These are phyloP conservation scores for Ciconia stormi DNA, from an alignment of 2,113 vertebrate species.

Conservation along the genomic window DNA sequence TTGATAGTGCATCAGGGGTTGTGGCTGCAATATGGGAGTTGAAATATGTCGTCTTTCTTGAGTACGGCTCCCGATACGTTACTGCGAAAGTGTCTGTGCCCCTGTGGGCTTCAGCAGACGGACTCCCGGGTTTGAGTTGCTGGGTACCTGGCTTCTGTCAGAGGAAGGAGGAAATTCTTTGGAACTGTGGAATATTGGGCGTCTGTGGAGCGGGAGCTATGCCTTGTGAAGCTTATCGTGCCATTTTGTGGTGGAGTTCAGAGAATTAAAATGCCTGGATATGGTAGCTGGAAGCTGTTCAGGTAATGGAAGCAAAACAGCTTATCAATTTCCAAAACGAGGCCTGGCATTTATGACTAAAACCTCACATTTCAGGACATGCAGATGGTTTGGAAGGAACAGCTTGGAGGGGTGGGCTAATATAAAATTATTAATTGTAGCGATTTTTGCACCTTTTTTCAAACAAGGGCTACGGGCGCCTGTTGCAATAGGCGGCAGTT, in stretches of 20 bases:
- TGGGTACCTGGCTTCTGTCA: not conserved
- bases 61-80: not conserved
- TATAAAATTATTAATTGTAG: conserved; percentile 34
- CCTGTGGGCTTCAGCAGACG: not conserved
- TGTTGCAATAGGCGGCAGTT: rapidly evolving
- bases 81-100: not conserved
- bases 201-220: rapidly evolving
- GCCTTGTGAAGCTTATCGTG: rapidly evolving
- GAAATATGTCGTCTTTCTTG: conserved; percentile 20
- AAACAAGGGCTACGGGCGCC: rapidly evolving
- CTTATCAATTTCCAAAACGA: conserved; percentile 10
- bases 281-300: conserved; percentile 38
- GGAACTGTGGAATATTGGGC: rapidly evolving
- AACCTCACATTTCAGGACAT: conserved; percentile 50
- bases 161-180: not conserved
- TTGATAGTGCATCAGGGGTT: conserved; percentile 73
- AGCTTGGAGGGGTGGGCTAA: conserved; percentile 65
- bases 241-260: rapidly evolving
- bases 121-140: not conserved
- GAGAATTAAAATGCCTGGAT: not conserved
- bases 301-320: conserved; percentile 48
- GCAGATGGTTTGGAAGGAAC: conserved; percentile 62
- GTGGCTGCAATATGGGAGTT: conserved; percentile 68
- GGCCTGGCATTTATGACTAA: conserved; percentile 69
- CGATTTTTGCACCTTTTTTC: not conserved